Percentiles rank a stretch among this genome's conserved stretches.
These are phyloP conservation scores for Drosophila neotestacea DNA, from an alignment of 2,888 invertebrate species.

Conservation along the genomic window DNA sequence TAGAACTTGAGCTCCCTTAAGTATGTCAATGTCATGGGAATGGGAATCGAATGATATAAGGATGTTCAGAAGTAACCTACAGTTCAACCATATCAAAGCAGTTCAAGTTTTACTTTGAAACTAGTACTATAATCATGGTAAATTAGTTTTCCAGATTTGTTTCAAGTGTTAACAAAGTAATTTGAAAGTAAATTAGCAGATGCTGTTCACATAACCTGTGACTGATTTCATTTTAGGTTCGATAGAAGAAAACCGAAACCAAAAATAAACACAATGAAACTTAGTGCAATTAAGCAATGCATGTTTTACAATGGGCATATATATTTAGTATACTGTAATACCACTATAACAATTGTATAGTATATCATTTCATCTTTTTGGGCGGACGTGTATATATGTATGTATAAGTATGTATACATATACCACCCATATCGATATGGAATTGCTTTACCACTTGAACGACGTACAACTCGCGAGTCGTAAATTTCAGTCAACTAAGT, in stretches of 20 bases:
- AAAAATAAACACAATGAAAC: no score
- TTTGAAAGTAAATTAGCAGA: not conserved
- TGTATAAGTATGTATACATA: not conserved
- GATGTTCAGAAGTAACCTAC: no score
- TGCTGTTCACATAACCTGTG: conserved; percentile 2
- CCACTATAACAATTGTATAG: not conserved
- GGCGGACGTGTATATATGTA: conserved; percentile 7
- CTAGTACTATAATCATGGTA: not conserved
- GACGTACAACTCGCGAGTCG: conserved; percentile 20
- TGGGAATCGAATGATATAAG: no score
- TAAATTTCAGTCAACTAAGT: conserved; percentile 39
- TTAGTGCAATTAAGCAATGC: no score
- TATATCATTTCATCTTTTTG: not conserved
- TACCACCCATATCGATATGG: conserved; percentile 27
- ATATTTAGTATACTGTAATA: no score
- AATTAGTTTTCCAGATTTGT: not conserved
- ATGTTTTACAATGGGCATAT: not conserved
- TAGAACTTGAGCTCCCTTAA: conserved; percentile 4
- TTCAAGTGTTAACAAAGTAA: not conserved
- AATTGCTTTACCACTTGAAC: conserved; percentile 27
- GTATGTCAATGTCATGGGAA: conserved; percentile 9
- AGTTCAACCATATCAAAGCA: not conserved
- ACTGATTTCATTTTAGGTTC: not conserved
- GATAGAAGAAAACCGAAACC: no score
- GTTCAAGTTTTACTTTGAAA: not conserved